Base-by-base conservation (phyloP, 2,797 vertebrate species). In the Melanotaenia trifasciata region DNA sequence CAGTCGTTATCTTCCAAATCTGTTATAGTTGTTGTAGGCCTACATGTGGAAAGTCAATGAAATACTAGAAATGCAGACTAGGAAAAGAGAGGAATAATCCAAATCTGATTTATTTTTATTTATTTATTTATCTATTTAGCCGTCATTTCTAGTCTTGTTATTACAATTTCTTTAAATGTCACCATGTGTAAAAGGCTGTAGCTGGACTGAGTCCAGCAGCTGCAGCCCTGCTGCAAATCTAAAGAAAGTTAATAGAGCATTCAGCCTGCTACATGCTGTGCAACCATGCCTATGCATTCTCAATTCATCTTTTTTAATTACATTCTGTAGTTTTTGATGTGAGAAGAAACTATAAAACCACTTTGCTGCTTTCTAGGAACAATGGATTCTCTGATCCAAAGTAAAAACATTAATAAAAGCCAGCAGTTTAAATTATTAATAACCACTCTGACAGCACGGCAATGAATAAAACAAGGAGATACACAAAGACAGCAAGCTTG, bases 121-220 rank as follows among this genome's bases (percentile, higher is more conserved):
- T 28, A 28, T 28, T 28, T 28, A 28, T 28, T 1, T 28, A 28
- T 62, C 43, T 0, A 67, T 53, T 66, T 68, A 3, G 74, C 74
- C 16, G 22, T 10, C 59, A 74, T 70, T 81, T 72, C 26, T 28
- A 33, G 2, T 43, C 62, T 61, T 81, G 79, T 78, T 63, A 51
- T n/a, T 58, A 58, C 60, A n/a, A 35, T 64, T 79, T 72, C 45
- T 40, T 40, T 77, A 78, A 88, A 87, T 78, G 86, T 78, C 84
- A 83, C 20, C 1, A 16, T 20, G 1, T 32, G 14, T 64, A 61
- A 43, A 43, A 62, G 36, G 45, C 18, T 58, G 53, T 30, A 47
- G 36, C 40, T 20, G 60, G 7, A 5, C 72, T 59, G 28, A 14
- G 16, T 14, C 50, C 10, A 30, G 43, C 20, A 72, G 36, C 4